Conservation (phyloP, 2,888 invertebrate species). For the Pasiphila rectangulata region DNA sequence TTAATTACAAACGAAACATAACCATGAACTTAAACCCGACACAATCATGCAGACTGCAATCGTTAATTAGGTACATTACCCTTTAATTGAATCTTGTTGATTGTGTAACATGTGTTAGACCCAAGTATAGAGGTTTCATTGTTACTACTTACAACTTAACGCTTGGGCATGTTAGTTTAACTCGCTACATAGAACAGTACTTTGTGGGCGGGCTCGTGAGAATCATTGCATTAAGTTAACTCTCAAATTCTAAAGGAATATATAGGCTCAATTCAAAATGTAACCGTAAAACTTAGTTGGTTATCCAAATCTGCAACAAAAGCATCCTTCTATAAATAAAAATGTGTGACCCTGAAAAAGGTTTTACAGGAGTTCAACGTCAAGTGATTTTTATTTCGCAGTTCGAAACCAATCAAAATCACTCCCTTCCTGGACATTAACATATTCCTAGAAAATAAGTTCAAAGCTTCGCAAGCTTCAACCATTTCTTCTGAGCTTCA, state of each 20-base stretch:
- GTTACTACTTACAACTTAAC: no score
- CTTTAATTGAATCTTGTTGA: constrained; percentile 15
- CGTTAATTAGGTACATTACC: constrained; percentile 22
- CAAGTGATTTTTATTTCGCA: not conserved
- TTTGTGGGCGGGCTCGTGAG: no score
- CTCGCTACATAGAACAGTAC: no score
- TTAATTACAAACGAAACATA: constrained; percentile 4
- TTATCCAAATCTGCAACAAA: no score
- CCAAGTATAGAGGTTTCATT: no score
- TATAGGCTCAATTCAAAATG: no score
- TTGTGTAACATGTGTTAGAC: constrained; percentile 14
- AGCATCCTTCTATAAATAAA: no score
- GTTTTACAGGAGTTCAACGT: not conserved
- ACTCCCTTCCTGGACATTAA: not conserved
- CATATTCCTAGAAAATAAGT: not conserved
- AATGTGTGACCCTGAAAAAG: not conserved
- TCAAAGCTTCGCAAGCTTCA: not conserved
- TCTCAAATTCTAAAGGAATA: no score
- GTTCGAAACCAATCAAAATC: not conserved
- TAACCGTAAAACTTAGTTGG: no score
- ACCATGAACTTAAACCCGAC: constrained; percentile 15
- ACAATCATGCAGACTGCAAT: constrained; percentile 17
- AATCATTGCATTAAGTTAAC: no score
- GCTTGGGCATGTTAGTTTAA: no score
- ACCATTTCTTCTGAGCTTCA: no score